These are phyloP conservation scores for Bolinopsis microptera DNA, from an alignment of 37 sponge, comb jelly and placozoan species.

Conservation along the genomic window DNA sequence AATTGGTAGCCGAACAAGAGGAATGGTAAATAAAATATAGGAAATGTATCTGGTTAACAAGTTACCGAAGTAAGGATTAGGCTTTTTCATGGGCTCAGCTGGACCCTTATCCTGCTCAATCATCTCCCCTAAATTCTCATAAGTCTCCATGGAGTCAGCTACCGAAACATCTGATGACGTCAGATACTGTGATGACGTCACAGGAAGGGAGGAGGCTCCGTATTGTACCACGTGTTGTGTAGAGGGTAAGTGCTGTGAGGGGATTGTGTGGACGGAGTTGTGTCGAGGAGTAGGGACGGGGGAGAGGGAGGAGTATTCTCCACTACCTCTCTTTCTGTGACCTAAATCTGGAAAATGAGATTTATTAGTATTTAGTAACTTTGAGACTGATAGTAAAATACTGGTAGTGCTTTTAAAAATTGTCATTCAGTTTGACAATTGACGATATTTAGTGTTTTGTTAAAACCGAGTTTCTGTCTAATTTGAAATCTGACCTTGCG, in stretches of 20 bases:
- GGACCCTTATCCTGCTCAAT: neutral
- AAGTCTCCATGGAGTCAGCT: neutral
- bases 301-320: slow-evolving; percentile 34
- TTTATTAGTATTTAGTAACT: too few relatives aligned
- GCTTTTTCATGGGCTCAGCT: neutral
- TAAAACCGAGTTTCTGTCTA: too few relatives aligned
- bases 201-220: neutral
- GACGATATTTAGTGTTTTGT: too few relatives aligned
- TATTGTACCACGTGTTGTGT: neutral
- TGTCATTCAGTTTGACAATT: too few relatives aligned
- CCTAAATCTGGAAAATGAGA: too few relatives aligned
- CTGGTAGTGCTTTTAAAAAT: too few relatives aligned
- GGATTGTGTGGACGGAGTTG: neutral
- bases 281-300: neutral
- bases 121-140: slow-evolving; percentile 8
- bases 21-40: too few relatives aligned
- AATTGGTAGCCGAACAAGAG: too few relatives aligned
- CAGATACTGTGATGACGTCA: neutral
- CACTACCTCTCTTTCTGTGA: slow-evolving; percentile 14
- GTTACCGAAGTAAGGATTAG: slow-evolving; percentile 3
- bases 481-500: too few relatives aligned
- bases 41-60: too few relatives aligned
- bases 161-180: neutral
- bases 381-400: too few relatives aligned
- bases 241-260: neutral